These are phyloP conservation scores for Pseudomyrmex flavicornis DNA, from an alignment of 1,140 invertebrate genomes.

Conservation along the genomic window DNA sequence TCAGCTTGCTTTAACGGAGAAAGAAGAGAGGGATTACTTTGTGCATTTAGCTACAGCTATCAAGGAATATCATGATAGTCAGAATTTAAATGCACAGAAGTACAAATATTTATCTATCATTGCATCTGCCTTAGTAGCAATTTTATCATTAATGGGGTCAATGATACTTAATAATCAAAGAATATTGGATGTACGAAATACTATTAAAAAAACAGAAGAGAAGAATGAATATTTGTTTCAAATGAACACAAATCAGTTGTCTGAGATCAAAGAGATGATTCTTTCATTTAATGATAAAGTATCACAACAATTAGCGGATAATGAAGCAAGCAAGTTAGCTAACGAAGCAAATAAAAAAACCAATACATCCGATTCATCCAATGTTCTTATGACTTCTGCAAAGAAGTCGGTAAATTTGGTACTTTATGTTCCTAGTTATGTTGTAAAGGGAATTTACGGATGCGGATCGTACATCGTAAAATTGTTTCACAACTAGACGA, in stretches of 20 bases:
- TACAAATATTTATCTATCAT: conserved; percentile 83
- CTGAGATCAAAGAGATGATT: conserved; percentile 66
- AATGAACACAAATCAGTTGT: not conserved
- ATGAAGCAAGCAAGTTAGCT: not conserved
- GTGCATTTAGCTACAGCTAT: conserved; percentile 81
- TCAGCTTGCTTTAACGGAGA: conserved; percentile 77
- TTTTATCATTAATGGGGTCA: conserved; percentile 79
- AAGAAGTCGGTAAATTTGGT: conserved; percentile 19
- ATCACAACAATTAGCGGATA: conserved; percentile 45
- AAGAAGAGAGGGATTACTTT: conserved; percentile 81
- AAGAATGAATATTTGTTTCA: conserved; percentile 71
- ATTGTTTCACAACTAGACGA: conserved; percentile 21
- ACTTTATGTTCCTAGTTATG: conserved; percentile 18
- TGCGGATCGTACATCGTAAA: conserved; percentile 7
- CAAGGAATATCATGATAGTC: conserved; percentile 83
- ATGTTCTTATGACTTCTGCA: not conserved
- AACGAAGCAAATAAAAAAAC: not conserved
- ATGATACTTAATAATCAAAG: conserved; percentile 81
- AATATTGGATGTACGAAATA: conserved; percentile 75
- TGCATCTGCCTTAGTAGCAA: conserved; percentile 77
- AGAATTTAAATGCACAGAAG: conserved; percentile 80
- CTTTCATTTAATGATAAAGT: conserved; percentile 68
- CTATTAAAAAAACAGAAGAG: conserved; percentile 71
- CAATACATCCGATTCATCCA: conserved; percentile 1
- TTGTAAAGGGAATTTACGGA: conserved; percentile 5